Evolutionary conservation across 2,113 vertebrate species (phyloP), one percentile per base, ranked within the genome.

Genomic region (Desmodus rotundus): DNA sequence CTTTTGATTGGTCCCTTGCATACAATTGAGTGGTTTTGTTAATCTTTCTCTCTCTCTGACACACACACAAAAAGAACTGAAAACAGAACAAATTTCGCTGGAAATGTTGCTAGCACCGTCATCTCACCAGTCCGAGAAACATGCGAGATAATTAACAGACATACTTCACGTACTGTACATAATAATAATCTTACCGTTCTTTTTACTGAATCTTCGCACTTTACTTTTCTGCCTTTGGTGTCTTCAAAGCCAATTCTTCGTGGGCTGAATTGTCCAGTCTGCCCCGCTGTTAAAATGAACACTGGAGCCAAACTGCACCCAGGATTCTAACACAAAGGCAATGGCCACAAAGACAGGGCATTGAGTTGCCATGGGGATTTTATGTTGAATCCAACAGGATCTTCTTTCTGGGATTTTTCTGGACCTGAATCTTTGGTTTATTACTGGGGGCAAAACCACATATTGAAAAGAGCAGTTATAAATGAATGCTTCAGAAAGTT

Each of bases 251-350:
- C 90, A 54, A 0, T 76, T 93, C 70, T 89, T 72, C 72, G 17
- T n/a, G 70, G 70, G 33, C 80, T 82, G 47, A 93, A 95, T 97
- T 91, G 73, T 17, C 93, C 33, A 94, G 90, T 93, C 97, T 81
- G 16, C 67, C 83, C 92, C 93, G 89, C 87, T 56, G 61, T 84
- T 92, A 38, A 76, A 86, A 78, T 22, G 92, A 91, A 74, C 43
- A 65, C 58, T 65, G 36, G 1, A 13, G 80, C 87, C 89, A 82
- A 81, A 93, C 38, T 72, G 93, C 89, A 80, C 86, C 68, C 45
- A 28, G 91, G 56, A 82, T 89, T 80, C 91, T 92, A 22, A 45
- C 84, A 65, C 56, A 54, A 52, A 61, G 45, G 76, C 16, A 24
- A 33, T 33, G 54, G 67, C 38, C n/a, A 81, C 70, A 91, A 83